Conservation (phyloP, 2,888 invertebrate genomes). For the Meghimatium bilineatum region DNA sequence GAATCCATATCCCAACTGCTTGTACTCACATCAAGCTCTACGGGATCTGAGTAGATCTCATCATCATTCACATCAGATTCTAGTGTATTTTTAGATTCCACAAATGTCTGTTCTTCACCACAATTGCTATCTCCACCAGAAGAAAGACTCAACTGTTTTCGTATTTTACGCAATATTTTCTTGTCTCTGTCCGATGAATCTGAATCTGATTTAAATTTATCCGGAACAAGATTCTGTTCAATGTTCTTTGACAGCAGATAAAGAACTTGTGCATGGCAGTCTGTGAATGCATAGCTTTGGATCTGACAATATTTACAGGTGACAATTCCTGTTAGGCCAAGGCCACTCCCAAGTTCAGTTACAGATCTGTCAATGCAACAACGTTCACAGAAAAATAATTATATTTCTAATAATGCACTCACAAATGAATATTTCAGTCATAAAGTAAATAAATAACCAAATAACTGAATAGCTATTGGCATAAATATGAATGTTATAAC, state of each 20-base stretch:
- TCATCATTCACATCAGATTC: constrained; percentile 48
- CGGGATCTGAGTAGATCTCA: constrained; percentile 49
- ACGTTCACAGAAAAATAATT: neutral
- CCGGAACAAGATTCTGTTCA: constrained; percentile 59
- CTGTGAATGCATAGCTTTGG: constrained; percentile 65
- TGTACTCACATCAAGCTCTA: constrained; percentile 55
- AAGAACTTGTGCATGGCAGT: constrained; percentile 69
- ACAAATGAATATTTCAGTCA: too few species aligned
- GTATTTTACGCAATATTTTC: constrained; percentile 60
- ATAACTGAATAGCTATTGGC: too few species aligned
- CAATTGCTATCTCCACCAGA: constrained; percentile 41
- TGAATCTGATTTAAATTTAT: constrained; percentile 33
- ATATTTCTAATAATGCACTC: neutral
- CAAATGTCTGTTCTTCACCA: constrained; percentile 28
- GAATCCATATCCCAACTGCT: constrained; percentile 55
- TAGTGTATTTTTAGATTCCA: constrained; percentile 2
- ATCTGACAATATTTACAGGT: constrained; percentile 62
- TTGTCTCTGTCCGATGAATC: constrained; percentile 50
- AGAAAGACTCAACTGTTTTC: constrained; percentile 62
- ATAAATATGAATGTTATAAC: too few species aligned
- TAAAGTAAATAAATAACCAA: too few species aligned
- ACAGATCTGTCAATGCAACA: constrained; percentile 58
- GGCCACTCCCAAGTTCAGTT: constrained; percentile 71
- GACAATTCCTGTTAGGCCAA: constrained; percentile 69
- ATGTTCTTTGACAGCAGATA: constrained; percentile 69